Evolutionary conservation across 2,888 invertebrate species (phyloP).

Genomic region (Hirtodrosophila cameraria): DNA sequence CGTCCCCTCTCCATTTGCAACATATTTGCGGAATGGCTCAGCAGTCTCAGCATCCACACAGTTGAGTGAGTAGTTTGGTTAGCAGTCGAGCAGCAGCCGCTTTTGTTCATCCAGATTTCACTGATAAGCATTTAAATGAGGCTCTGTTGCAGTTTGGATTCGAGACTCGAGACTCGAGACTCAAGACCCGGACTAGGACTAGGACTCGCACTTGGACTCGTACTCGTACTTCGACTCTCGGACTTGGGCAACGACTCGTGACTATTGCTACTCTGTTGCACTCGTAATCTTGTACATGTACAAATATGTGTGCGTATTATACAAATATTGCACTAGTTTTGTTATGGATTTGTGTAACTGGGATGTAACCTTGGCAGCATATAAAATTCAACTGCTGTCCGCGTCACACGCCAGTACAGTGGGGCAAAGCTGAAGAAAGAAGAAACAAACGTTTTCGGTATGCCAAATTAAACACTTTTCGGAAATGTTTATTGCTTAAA

Average conservation of each 20-base stretch:
- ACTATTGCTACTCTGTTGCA: conserved; percentile 39
- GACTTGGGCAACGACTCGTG: conserved; percentile 25
- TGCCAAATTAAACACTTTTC: no score
- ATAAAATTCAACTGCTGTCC: conserved; percentile 41
- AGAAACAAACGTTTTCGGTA: no score
- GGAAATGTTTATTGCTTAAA: no score
- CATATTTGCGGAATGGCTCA: conserved; percentile 65
- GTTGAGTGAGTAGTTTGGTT: conserved; percentile 74
- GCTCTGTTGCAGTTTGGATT: conserved; percentile 47
- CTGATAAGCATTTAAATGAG: conserved; percentile 82
- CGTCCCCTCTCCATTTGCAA: conserved; percentile 17
- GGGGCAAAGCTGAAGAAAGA: conserved; percentile 11
- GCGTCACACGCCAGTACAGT: conserved; percentile 43
- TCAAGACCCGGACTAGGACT: conserved; percentile 11
- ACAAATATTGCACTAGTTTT: conserved; percentile 78
- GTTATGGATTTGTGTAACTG: conserved; percentile 77
- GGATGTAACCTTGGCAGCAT: conserved; percentile 74
- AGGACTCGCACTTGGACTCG: conserved; percentile 1
- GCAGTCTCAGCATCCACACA: conserved; percentile 45
- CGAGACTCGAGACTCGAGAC: neutral
- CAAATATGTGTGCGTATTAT: conserved; percentile 69
- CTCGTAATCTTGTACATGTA: conserved; percentile 51
- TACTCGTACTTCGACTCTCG: neutral
- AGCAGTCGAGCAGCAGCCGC: conserved; percentile 68
- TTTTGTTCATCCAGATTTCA: conserved; percentile 79